These are phyloP conservation scores for Coccyzus lansbergi DNA, from an alignment of 2,797 vertebrate genomes.

Conservation along the genomic window DNA sequence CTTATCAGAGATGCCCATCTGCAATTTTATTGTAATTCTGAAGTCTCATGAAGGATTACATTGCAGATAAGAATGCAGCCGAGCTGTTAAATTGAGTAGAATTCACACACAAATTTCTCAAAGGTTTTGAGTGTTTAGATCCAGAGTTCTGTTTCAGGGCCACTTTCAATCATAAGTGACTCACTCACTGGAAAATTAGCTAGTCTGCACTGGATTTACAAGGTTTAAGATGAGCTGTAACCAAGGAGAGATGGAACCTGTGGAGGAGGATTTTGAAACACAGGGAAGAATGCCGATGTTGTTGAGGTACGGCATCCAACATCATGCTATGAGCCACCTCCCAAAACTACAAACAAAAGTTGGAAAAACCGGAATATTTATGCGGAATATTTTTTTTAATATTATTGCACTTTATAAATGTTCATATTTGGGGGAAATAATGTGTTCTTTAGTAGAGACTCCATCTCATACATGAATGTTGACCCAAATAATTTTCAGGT, in stretches of 20 bases:
- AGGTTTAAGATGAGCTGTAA: not conserved
- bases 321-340: not conserved
- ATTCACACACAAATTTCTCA: not conserved
- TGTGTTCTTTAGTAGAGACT: not conserved
- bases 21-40: not conserved
- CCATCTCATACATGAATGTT: not conserved
- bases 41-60: not conserved
- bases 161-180: not conserved
- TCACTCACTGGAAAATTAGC: not conserved
- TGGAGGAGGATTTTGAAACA: constrained; percentile 4
- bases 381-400: not conserved
- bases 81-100: not conserved
- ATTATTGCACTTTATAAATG: not conserved
- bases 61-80: not conserved
- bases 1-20: not conserved
- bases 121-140: not conserved
- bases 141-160: not conserved
- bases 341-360: not conserved
- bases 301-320: not conserved
- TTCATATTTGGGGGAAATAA: not conserved
- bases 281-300: not conserved
- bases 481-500: not conserved
- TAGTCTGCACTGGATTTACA: not conserved
- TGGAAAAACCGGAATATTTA: not conserved
- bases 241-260: not conserved